Conservation (phyloP, 2,888 invertebrate species). For the Heliconius ismenius region DNA sequence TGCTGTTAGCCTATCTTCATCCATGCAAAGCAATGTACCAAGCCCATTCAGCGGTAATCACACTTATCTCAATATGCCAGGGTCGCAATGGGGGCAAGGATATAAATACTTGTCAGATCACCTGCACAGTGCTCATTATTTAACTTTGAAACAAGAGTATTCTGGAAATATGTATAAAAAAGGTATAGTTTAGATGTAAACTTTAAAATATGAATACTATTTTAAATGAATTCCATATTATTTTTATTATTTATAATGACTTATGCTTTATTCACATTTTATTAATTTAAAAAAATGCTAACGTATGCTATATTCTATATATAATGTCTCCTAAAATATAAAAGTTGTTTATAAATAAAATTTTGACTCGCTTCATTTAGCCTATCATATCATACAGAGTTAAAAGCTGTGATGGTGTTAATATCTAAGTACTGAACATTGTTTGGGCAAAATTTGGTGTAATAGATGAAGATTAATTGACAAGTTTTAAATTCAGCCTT, state of each 20-base stretch:
- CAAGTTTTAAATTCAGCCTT: background rate
- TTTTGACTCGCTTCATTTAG: background rate
- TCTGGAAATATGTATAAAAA: slow-evolving; percentile 56
- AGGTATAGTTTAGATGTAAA: slow-evolving; percentile 57
- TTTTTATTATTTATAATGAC: background rate
- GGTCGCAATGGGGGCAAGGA: slow-evolving; percentile 86
- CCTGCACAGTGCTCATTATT: slow-evolving; percentile 85
- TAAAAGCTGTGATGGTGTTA: background rate
- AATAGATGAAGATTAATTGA: background rate
- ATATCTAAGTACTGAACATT: background rate
- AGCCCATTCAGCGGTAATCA: slow-evolving; percentile 84
- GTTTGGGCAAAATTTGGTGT: background rate
- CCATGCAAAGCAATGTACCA: slow-evolving; percentile 89
- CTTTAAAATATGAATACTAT: slow-evolving; percentile 1
- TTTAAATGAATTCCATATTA: background rate
- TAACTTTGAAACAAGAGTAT: slow-evolving; percentile 79
- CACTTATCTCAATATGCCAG: slow-evolving; percentile 89
- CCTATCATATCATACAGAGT: background rate
- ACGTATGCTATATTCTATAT: background rate
- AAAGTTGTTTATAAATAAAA: background rate
- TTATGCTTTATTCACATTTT: background rate
- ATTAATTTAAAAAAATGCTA: background rate
- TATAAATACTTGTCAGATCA: slow-evolving; percentile 86
- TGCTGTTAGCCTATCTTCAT: slow-evolving; percentile 84
- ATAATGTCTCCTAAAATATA: background rate